A percentile compares a stretch with the other conserved stretches of the same genome.
phyloP scores from a whole-genome alignment of 2,797 vertebrate species.

The Betta splendens region DNA sequence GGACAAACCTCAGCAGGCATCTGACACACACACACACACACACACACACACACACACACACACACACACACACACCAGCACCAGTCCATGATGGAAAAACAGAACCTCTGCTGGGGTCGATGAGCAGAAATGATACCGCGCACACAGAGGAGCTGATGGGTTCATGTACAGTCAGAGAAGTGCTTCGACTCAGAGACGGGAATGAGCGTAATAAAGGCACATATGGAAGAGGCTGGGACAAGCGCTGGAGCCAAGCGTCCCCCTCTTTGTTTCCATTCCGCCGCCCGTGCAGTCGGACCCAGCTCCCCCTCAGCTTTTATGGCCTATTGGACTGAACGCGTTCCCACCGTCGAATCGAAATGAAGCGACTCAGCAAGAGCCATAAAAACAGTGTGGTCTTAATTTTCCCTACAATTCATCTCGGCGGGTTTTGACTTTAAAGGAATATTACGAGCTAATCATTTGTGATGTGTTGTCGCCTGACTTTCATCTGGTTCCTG shows the following conservation, averaged over 20 bases:
- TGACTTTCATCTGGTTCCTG: too few relatives aligned
- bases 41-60: slow-evolving; percentile 1
- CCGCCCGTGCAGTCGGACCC: slow-evolving; percentile 1
- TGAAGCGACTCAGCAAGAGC: slow-evolving; percentile 9
- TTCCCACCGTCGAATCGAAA: slow-evolving; percentile 8
- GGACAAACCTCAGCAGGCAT: slow-evolving; percentile 29
- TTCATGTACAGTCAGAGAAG: not conserved
- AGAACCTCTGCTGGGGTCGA: slow-evolving; percentile 7
- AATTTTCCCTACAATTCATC: too few relatives aligned
- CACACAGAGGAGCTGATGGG: slow-evolving; percentile 6
- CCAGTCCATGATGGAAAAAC: slow-evolving; percentile 24
- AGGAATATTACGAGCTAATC: too few relatives aligned
- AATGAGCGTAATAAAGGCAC: slow-evolving; percentile 6
- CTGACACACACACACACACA: not conserved
- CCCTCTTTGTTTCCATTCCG: not conserved
- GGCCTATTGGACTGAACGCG: slow-evolving; percentile 18
- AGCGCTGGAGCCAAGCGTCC: too few relatives aligned
- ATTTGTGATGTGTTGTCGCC: too few relatives aligned
- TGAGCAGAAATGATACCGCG: slow-evolving; percentile 3
- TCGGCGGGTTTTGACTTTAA: too few relatives aligned
- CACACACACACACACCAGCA: too few relatives aligned
- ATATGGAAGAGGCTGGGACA: slow-evolving; percentile 4
- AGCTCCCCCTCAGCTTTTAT: slow-evolving; percentile 11
- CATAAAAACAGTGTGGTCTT: not conserved
- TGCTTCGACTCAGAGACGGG: not conserved